A percentile compares a stretch with the other conserved stretches of the same genome.
phyloP scores from a whole-genome alignment of 2,888 invertebrate genomes.

The Hirtodrosophila confusa region DNA sequence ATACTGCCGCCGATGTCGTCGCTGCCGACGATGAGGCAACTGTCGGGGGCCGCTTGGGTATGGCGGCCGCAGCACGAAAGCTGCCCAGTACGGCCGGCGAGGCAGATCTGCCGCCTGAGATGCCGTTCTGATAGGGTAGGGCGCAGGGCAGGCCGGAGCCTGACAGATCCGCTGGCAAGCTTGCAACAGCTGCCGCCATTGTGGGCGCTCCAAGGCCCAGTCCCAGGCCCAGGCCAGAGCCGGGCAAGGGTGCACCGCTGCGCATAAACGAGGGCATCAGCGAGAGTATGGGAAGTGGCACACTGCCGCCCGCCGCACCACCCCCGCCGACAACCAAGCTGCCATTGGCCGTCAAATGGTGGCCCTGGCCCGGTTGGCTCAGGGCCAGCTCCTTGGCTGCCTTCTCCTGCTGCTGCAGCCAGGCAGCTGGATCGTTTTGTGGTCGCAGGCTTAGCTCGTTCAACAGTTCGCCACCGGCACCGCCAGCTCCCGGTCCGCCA shows the following conservation, averaged over 20 bases:
- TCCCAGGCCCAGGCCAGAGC: conserved; percentile 36
- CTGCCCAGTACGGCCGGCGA: conserved; percentile 64
- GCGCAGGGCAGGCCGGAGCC: conserved; percentile 29
- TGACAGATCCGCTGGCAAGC: conserved; percentile 48
- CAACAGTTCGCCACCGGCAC: conserved; percentile 55
- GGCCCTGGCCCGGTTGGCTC: conserved; percentile 85
- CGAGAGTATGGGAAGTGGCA: conserved; percentile 89
- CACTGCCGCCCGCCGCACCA: conserved; percentile 80
- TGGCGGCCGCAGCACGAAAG: conserved; percentile 79
- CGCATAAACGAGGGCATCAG: conserved; percentile 91
- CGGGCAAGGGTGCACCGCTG: conserved; percentile 77
- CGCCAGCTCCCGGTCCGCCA: conserved; percentile 39
- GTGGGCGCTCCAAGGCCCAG: conserved; percentile 42
- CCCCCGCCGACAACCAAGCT: conserved; percentile 33
- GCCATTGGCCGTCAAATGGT: conserved; percentile 77
- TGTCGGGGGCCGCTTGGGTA: conserved; percentile 81
- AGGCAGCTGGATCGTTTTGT: conserved; percentile 83
- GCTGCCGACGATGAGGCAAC: conserved; percentile 62
- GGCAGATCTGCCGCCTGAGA: conserved; percentile 50
- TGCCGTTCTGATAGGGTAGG: conserved; percentile 80
- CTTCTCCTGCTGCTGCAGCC: conserved; percentile 85
- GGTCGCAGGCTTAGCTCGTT: conserved; percentile 83
- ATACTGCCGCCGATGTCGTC: conserved; percentile 32
- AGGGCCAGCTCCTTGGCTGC: conserved; percentile 78
- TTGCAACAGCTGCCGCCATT: conserved; percentile 63